A percentile compares a stretch with the other conserved stretches of the same genome.
Conservation (phyloP, 2,888 invertebrate genomes). For the Heliconius hortense region DNA sequence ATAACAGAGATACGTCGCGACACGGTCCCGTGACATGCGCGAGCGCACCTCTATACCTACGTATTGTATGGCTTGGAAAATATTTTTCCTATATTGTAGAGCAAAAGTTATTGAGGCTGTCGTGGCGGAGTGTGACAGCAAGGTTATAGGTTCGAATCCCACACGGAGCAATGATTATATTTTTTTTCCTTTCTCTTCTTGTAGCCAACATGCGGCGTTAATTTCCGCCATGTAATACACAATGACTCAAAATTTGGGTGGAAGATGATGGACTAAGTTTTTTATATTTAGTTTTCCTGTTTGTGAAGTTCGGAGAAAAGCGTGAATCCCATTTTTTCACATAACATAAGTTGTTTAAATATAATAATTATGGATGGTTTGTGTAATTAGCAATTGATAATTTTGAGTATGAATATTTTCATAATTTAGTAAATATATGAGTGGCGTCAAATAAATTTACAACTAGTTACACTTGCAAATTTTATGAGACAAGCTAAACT, state of each 20-base stretch:
- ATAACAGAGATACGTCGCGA: conserved; percentile 77
- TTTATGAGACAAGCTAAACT: no score
- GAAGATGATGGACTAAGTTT: no score
- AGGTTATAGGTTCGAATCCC: neutral
- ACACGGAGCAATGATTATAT: neutral
- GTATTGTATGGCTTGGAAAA: conserved; percentile 24
- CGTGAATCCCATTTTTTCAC: neutral
- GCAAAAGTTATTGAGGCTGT: neutral
- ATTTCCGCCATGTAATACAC: no score
- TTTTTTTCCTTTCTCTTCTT: no score
- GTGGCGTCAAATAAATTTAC: no score
- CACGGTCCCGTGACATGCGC: conserved; percentile 73
- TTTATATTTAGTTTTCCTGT: no score
- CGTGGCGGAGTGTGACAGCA: neutral
- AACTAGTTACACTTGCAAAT: no score
- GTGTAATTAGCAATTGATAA: neutral
- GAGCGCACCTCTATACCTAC: conserved; percentile 53
- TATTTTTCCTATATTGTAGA: conserved; percentile 23
- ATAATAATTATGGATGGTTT: neutral
- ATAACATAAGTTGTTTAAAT: conserved; percentile 11
- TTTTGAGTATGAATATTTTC: no score
- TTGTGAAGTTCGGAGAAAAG: no score
- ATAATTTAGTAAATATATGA: no score
- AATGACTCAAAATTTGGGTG: no score
- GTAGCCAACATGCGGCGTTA: no score